A percentile compares a stretch with the other conserved stretches of the same genome.
These are phyloP conservation scores for Drosophila tanythrix DNA, from an alignment of 2,888 invertebrate species.

Conservation along the genomic window DNA sequence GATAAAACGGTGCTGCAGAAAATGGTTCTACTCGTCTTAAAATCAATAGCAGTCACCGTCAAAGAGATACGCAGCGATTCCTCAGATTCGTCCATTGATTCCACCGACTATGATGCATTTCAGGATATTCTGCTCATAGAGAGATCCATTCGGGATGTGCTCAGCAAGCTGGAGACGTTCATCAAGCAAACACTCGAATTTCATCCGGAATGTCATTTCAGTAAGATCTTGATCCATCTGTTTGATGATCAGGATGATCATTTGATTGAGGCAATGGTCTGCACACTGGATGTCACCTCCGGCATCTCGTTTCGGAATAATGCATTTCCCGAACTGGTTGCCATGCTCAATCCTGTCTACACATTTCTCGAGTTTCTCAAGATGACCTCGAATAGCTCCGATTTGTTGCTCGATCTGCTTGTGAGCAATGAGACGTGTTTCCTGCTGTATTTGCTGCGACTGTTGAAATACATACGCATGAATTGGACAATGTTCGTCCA, in stretches of 20 bases:
- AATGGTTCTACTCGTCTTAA: slow-evolving; percentile 93
- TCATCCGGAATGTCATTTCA: slow-evolving; percentile 94
- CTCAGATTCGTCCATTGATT: slow-evolving; percentile 93
- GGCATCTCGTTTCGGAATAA: slow-evolving; percentile 93
- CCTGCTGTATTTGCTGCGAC: slow-evolving; percentile 92
- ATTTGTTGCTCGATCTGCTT: slow-evolving; percentile 92
- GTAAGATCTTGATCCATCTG: slow-evolving; percentile 94
- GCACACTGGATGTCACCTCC: slow-evolving; percentile 94
- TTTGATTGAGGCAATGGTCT: slow-evolving; percentile 96
- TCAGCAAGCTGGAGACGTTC: slow-evolving; percentile 92
- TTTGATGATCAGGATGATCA: slow-evolving; percentile 97
- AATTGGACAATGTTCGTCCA: slow-evolving; percentile 93
- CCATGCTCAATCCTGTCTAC: slow-evolving; percentile 93
- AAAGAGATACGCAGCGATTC: slow-evolving; percentile 95
- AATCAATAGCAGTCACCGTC: slow-evolving; percentile 95
- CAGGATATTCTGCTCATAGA: slow-evolving; percentile 96
- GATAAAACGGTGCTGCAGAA: slow-evolving; percentile 93
- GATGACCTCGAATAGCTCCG: slow-evolving; percentile 92
- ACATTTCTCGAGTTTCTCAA: slow-evolving; percentile 95
- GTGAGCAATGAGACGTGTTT: slow-evolving; percentile 97
- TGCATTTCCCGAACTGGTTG: slow-evolving; percentile 91
- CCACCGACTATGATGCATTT: slow-evolving; percentile 93
- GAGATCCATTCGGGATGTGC: slow-evolving; percentile 92
- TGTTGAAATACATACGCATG: slow-evolving; percentile 92
- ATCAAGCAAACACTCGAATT: slow-evolving; percentile 92